phyloP scores from a whole-genome alignment of 2,888 invertebrate genomes.

The Agrypnus murinus region DNA sequence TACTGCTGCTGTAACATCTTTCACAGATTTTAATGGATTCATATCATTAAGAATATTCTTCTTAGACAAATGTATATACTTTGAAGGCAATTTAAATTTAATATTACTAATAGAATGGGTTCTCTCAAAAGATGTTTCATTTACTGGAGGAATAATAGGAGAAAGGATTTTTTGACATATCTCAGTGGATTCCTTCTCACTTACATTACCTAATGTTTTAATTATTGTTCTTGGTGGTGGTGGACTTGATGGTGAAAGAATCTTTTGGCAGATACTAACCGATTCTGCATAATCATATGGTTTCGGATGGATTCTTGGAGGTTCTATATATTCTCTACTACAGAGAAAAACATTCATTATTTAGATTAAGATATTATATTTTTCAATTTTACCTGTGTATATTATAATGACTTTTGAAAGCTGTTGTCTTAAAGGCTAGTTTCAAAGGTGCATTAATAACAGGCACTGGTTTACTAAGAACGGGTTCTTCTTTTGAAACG shows the following conservation, averaged over 20 bases:
- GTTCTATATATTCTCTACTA: conserved; percentile 64
- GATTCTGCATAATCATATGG: conserved; percentile 64
- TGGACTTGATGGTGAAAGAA: conserved; percentile 63
- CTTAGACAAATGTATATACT: conserved; percentile 64
- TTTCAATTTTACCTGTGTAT: conserved; percentile 65
- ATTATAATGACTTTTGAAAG: conserved; percentile 70
- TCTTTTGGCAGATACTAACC: conserved; percentile 68
- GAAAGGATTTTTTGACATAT: conserved; percentile 62
- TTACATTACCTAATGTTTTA: conserved; percentile 56
- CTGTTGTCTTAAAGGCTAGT: conserved; percentile 70
- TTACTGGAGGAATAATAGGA: conserved; percentile 50
- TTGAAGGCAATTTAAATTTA: conserved; percentile 70
- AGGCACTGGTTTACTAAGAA: conserved; percentile 56
- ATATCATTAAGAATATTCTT: conserved; percentile 53
- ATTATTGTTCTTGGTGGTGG: conserved; percentile 46
- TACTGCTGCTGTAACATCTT: conserved; percentile 38
- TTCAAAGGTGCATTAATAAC: conserved; percentile 74
- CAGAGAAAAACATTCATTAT: conserved; percentile 9
- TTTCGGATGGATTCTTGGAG: conserved; percentile 61
- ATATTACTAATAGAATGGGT: conserved; percentile 69
- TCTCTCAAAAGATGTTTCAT: conserved; percentile 66
- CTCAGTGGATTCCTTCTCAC: conserved; percentile 58
- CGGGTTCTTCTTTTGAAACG: conserved; percentile 53
- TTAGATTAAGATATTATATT: conserved; percentile 18
- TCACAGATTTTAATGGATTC: conserved; percentile 46